These are phyloP conservation scores for Charina bottae DNA, from an alignment of 2,113 vertebrate genomes.

Conservation along the genomic window DNA sequence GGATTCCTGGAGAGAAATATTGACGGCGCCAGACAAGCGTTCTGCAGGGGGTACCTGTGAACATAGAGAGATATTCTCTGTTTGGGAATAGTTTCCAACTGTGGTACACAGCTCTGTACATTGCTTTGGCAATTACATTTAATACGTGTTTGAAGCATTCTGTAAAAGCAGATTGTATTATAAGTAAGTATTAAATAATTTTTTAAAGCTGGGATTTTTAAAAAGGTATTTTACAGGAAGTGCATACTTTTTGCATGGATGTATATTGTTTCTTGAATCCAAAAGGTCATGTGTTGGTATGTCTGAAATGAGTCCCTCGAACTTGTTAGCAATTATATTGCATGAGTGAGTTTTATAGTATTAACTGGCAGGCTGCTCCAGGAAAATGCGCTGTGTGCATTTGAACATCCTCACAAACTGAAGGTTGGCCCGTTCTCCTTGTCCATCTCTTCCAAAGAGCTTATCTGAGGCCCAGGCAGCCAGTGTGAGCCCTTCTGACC, in stretches of 20 bases:
- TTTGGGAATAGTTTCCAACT: constrained; percentile 66
- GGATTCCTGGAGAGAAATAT: constrained; percentile 28
- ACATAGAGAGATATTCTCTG: constrained; percentile 48
- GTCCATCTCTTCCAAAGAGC: constrained; percentile 20
- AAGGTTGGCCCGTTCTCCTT: constrained; percentile 62
- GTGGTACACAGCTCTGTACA: constrained; percentile 63
- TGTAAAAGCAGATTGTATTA: constrained; percentile 60
- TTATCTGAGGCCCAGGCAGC: neutral
- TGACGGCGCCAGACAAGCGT: constrained; percentile 21
- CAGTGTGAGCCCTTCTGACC: neutral
- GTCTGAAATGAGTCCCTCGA: constrained; percentile 72
- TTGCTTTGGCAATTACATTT: constrained; percentile 56
- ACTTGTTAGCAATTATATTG: constrained; percentile 73
- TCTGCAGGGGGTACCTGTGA: constrained; percentile 27
- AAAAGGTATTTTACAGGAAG: constrained; percentile 73
- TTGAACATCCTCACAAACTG: constrained; percentile 46
- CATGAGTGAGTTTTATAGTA: constrained; percentile 74
- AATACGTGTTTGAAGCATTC: constrained; percentile 60
- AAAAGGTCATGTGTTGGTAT: constrained; percentile 59
- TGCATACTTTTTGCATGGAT: constrained; percentile 92
- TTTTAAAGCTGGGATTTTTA: constrained; percentile 73
- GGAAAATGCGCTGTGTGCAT: constrained; percentile 51
- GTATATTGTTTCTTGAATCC: constrained; percentile 67
- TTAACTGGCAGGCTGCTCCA: constrained; percentile 45
- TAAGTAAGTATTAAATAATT: constrained; percentile 75